Percentiles rank a stretch among this genome's conserved stretches.
phyloP scores from a whole-genome alignment of 2,797 vertebrate genomes.

The Girardinus metallicus region DNA sequence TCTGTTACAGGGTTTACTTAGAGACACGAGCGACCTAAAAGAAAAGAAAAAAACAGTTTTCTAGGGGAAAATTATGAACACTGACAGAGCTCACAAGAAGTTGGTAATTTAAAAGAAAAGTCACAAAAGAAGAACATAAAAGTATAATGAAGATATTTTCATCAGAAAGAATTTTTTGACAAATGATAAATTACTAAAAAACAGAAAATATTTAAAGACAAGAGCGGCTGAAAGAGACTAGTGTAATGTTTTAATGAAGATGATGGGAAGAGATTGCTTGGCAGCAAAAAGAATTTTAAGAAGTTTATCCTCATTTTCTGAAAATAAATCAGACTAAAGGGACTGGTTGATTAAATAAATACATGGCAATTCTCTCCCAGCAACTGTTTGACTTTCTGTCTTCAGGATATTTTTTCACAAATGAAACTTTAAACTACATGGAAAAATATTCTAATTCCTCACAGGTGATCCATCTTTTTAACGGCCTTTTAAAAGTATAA shows the following conservation, averaged over 20 bases:
- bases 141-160: neutral
- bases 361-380: neutral
- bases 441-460: neutral
- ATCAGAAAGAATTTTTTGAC: neutral
- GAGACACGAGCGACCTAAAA: neutral
- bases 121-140: neutral
- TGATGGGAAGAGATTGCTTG: neutral
- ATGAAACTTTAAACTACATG: neutral
- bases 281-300: slow-evolving; percentile 9
- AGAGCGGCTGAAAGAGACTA: neutral
- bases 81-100: neutral
- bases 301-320: neutral
- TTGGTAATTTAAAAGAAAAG: neutral
- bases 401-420: neutral
- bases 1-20: neutral
- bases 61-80: neutral
- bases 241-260: neutral
- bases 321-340: neutral
- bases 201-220: neutral
- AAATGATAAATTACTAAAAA: slow-evolving; percentile 4
- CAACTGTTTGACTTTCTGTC: neutral
- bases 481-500: neutral
- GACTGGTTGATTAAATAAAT: neutral
- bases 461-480: neutral
- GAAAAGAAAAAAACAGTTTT: neutral